Conservation (phyloP, 2,888 invertebrate genomes). For the Athalia rosae region DNA sequence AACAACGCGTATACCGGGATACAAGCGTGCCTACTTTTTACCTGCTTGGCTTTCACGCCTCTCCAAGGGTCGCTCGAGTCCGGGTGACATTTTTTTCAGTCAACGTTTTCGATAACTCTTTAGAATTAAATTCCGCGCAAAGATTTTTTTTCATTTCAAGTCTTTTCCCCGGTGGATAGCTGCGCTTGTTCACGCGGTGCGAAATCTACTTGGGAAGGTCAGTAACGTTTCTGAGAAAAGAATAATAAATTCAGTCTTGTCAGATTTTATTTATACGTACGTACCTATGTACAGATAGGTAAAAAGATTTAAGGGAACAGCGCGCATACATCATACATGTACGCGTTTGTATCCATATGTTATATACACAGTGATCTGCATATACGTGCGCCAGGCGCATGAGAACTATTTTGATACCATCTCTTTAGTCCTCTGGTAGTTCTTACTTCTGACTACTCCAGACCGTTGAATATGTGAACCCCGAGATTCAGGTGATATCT, state of each 20-base stretch:
- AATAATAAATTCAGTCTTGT: constrained; percentile 38
- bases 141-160: no score
- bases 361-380: constrained; percentile 6
- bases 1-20: not conserved
- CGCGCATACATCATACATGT: constrained; percentile 20
- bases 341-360: constrained; percentile 7
- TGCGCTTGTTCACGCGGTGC: no score
- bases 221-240: constrained; percentile 7
- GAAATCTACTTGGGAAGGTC: no score
- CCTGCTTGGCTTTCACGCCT: not conserved
- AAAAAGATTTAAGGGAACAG: not conserved
- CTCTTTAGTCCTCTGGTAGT: constrained; percentile 14
- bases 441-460: constrained; percentile 6
- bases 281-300: not conserved
- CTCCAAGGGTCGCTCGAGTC: no score
- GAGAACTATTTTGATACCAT: constrained; percentile 40
- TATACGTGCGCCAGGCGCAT: constrained; percentile 21
- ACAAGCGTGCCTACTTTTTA: not conserved
- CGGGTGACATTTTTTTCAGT: no score
- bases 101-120: no score
- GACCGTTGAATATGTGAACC: constrained; percentile 20
- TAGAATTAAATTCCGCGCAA: no score
- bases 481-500: constrained; percentile 33
- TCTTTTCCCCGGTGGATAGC: no score
- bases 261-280: constrained; percentile 23